A percentile compares a stretch with the other conserved stretches of the same genome.
These are phyloP conservation scores for Caenorhabditis briggsae DNA, from an alignment of 1,140 invertebrate species.

Conservation along the genomic window DNA sequence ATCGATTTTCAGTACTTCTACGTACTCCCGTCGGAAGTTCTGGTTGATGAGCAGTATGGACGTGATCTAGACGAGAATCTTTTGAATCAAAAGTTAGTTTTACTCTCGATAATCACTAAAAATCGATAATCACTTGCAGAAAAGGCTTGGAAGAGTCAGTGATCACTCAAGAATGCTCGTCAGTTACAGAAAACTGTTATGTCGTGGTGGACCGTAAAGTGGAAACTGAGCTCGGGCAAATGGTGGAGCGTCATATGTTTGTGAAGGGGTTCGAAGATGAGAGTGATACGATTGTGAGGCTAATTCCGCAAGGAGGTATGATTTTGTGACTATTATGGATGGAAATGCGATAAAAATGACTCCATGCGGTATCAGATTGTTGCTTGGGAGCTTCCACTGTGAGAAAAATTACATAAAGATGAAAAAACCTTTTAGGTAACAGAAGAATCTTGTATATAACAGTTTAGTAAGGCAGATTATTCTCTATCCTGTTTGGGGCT, in stretches of 20 bases:
- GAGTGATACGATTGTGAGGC: conserved; percentile 34
- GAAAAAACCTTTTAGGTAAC: no score
- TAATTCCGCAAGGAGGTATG: conserved; percentile 42
- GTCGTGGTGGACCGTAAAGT: conserved; percentile 30
- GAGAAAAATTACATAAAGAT: no score
- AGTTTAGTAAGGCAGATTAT: no score
- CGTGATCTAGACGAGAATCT: conserved; percentile 11
- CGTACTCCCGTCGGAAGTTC: not conserved
- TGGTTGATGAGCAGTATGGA: conserved; percentile 37
- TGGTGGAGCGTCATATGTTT: conserved; percentile 44
- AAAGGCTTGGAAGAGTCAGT: conserved; percentile 22
- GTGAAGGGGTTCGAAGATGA: conserved; percentile 45
- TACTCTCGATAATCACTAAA: not conserved
- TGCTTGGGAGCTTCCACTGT: no score
- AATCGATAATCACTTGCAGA: not conserved
- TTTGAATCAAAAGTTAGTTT: conserved; percentile 9
- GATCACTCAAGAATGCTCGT: conserved; percentile 24
- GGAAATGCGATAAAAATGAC: no score
- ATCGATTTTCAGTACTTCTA: conserved; percentile 27
- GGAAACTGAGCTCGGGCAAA: conserved; percentile 16
- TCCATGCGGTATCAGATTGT: no score
- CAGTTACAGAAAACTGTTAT: conserved; percentile 14
- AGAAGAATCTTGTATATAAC: no score
- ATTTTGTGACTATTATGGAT: not conserved
- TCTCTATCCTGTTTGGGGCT: no score